Evolutionary conservation across 2,888 invertebrate genomes (phyloP), one percentile per base, ranked within the genome.

Genomic region (Sabellastarte sp.): DNA sequence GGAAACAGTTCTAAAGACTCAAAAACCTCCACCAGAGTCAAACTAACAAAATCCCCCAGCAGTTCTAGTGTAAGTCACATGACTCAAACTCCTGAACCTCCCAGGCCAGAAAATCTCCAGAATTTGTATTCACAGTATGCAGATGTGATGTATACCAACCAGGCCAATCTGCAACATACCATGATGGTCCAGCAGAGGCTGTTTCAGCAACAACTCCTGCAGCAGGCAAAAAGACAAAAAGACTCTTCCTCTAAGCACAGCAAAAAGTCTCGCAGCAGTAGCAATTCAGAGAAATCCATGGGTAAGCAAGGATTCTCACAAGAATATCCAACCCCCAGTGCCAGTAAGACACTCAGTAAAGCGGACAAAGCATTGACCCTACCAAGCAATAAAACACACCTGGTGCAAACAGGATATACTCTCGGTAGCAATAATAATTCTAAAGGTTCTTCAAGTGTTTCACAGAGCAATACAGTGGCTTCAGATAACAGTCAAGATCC

Each of bases 111-210:
- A 10, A 41, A 41, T 0, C 70, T 80, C 32, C 80, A 79, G 66
- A 78, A 80, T 56, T 67, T 82, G 56, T 82, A 83, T 69, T 77
- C 80, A 67, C 77, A 79, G 61, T 82, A 79, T 60, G 86, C 88
- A 0, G 88, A 89, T 63, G 89, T 89, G 0, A 89, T 90, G 89
- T 90, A 90, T 84, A 89, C 90, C 24, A 89, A 89, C 75, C 87
- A 87, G 56, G 89, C 88, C 0, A 89, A 90, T 77, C 83, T 90
- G 30, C 88, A 89, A 69, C 89, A 89, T 76, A 90, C 90, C 3
- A 90, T 90, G 80, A 82, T 88, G 67, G 82, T 89, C 32, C 90
- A 90, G 77, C 90, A 90, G 73, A 88, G 89, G 76, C 81, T 82
- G 15, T 82, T 82, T 68, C 78, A 81, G 64, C 81, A 81, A 63